Evolutionary conservation across 2,113 vertebrate species (phyloP).

Genomic region (Ageneiosus marmoratus): DNA sequence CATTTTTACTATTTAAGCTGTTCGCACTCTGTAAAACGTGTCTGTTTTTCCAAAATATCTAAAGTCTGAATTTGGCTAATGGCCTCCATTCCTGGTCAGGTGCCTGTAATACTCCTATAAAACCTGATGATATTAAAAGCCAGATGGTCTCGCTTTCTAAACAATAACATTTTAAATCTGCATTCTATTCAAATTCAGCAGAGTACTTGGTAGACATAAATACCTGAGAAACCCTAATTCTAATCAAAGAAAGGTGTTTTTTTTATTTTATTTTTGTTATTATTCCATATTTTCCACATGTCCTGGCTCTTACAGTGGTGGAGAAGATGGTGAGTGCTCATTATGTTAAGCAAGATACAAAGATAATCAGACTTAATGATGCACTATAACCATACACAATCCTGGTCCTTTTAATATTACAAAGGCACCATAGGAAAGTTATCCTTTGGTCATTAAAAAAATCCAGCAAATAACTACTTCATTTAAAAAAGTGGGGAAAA

Average conservation of each 20-base stretch:
- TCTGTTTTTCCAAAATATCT: neutral
- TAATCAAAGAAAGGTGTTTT: no score
- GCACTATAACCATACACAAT: slow-evolving; percentile 36
- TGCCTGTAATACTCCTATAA: neutral
- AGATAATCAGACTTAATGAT: slow-evolving; percentile 35
- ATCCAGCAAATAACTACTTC: neutral
- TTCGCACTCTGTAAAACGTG: neutral
- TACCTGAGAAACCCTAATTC: slow-evolving; percentile 2
- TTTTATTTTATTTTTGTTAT: slow-evolving; percentile 68
- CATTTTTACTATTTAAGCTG: neutral
- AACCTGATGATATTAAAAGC: neutral
- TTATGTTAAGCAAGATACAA: slow-evolving; percentile 20
- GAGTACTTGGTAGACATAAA: neutral
- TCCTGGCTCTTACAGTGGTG: slow-evolving; percentile 33
- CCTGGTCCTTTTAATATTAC: slow-evolving; percentile 7
- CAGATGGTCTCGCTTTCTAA: neutral
- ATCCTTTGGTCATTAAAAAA: slow-evolving; percentile 2
- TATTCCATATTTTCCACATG: slow-evolving; percentile 57
- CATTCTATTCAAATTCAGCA: neutral
- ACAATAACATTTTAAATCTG: neutral
- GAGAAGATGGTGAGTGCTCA: slow-evolving; percentile 37
- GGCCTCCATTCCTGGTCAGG: neutral
- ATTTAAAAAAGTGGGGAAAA: neutral
- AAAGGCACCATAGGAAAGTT: neutral
- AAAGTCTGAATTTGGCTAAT: neutral